Evolutionary conservation across 2,113 vertebrate genomes (phyloP), one percentile per base, ranked within the genome.

Genomic region (Aptenodytes forsteri): DNA sequence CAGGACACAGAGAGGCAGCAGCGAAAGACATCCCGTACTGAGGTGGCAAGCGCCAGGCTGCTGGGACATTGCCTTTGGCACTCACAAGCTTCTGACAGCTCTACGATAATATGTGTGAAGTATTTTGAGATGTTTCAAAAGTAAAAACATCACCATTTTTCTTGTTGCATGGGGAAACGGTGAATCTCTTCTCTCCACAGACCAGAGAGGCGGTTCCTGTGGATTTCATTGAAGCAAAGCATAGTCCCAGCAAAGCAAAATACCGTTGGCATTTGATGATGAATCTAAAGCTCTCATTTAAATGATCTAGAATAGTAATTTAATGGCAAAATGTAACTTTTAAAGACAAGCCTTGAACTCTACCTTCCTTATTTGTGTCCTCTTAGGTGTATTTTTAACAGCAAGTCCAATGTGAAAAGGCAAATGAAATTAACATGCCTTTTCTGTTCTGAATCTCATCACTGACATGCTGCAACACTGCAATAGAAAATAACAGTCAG

Each of bases 11-110:
- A 66, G 59, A 1, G 11, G 73, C 6, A 16, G 69, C 89, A 11
- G 86, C 42, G 49, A 50, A 64, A 89, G 52, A 47, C 87, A 23
- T 16, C 26, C 22, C 7, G 12, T 8, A 23, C 36, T 0, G 7
- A 47, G 38, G 13, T 4, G 7, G 23, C 15, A 26, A 88, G 52
- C 2, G 1, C 61, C 70, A 4, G 55, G 73, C 83, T 71, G 59
- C 70, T 0, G 3, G 65, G 66, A 65, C 29, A 7, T 10, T 14
- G 27, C 32, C 47, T 20, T 18, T 3, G 27, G 9, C 1, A 3
- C 10, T 30, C 5, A 0, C 9, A 6, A 69, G 27, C 58, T 29
- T 38, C 75, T 15, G 71, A 64, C 65, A 82, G 46, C 50, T 32
- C 77, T 16, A 2, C 26, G 61, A 49, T 27, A 79, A 38, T 4